These are phyloP conservation scores for Calameuta filiformis DNA, from an alignment of 2,888 invertebrate genomes.

Conservation along the genomic window DNA sequence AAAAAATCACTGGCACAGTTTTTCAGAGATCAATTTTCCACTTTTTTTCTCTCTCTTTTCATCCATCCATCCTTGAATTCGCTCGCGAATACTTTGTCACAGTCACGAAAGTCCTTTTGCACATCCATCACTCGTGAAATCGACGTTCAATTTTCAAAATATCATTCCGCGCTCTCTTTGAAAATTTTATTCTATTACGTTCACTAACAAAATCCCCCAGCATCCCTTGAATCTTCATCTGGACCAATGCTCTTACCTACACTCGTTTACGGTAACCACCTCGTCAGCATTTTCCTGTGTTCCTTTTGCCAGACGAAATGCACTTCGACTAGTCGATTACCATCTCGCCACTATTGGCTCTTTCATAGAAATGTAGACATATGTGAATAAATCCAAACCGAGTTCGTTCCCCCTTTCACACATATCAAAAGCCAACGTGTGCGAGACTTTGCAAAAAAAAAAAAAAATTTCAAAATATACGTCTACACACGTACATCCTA, in stretches of 20 bases:
- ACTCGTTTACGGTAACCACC: neutral
- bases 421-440: neutral
- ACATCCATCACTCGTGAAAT: neutral
- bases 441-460: neutral
- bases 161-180: neutral
- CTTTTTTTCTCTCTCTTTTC: neutral
- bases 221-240: neutral
- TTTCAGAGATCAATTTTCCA: neutral
- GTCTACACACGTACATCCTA: neutral
- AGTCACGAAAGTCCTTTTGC: neutral
- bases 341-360: neutral
- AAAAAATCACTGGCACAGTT: neutral
- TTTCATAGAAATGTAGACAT: neutral
- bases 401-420: neutral
- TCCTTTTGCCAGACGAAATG: neutral
- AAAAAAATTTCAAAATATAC: neutral
- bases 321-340: neutral
- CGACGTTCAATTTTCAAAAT: neutral
- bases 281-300: neutral
- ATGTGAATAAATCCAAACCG: neutral
- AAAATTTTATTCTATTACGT: neutral
- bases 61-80: neutral
- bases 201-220: neutral
- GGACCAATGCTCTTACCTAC: neutral
- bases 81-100: neutral